Conservation (phyloP, 2,888 invertebrate species). For the Apamea epomidion region DNA sequence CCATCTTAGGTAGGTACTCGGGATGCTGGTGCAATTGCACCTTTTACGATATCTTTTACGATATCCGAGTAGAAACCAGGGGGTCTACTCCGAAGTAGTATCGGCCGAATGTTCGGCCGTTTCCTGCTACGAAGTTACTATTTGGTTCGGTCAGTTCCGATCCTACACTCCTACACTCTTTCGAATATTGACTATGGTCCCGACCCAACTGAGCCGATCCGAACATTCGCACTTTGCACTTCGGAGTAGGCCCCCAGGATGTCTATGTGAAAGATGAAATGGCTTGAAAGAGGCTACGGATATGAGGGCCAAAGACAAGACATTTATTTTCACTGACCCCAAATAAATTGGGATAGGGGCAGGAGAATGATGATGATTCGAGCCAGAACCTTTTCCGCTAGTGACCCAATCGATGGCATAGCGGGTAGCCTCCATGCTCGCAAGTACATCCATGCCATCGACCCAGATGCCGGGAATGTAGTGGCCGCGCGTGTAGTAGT, state of each 20-base stretch:
- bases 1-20: background rate
- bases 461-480: slow-evolving; percentile 42
- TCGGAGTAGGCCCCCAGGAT: too few species aligned
- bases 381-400: slow-evolving; percentile 30
- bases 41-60: too few species aligned
- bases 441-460: slow-evolving; percentile 43
- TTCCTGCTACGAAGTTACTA: too few species aligned
- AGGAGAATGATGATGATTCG: background rate
- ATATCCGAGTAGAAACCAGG: too few species aligned
- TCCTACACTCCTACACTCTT: too few species aligned
- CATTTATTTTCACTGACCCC: background rate
- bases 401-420: slow-evolving; percentile 14
- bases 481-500: slow-evolving; percentile 30
- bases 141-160: too few species aligned
- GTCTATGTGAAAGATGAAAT: background rate
- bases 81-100: too few species aligned
- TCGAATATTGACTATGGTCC: too few species aligned
- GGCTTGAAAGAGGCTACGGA: background rate
- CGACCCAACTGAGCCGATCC: too few species aligned
- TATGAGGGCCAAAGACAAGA: background rate
- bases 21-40: background rate
- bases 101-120: too few species aligned
- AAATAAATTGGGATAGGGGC: background rate
- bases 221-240: too few species aligned
- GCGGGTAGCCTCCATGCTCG: slow-evolving; percentile 20